A percentile compares a stretch with the other conserved stretches of the same genome.
Conservation (phyloP, 2,888 invertebrate genomes). For the Rugalucina vietnamica region DNA sequence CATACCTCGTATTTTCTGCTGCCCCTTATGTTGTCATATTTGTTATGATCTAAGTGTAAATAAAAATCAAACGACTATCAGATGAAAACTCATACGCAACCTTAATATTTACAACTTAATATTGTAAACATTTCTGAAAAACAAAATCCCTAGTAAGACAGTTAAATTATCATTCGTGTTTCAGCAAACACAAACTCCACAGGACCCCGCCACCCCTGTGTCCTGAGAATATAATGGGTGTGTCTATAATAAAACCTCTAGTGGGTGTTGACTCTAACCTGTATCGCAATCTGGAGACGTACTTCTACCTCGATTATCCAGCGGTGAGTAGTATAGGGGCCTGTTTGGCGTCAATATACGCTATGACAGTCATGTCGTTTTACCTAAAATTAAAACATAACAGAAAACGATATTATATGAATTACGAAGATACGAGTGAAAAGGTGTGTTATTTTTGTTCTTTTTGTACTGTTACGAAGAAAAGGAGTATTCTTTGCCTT, state of each 20-base stretch:
- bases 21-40: not conserved
- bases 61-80: too few relatives aligned
- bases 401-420: too few relatives aligned
- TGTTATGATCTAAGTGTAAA: not conserved
- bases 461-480: too few relatives aligned
- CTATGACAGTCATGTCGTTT: too few relatives aligned
- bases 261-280: conserved; percentile 79
- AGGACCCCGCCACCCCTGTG: conserved; percentile 68
- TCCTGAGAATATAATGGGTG: conserved; percentile 76
- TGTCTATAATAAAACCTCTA: conserved; percentile 79
- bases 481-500: too few relatives aligned
- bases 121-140: not conserved
- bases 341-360: not conserved
- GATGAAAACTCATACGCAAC: too few relatives aligned
- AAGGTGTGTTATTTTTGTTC: too few relatives aligned
- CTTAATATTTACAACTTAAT: not conserved
- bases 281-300: conserved; percentile 78
- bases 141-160: not conserved
- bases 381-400: too few relatives aligned
- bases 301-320: conserved; percentile 77
- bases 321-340: conserved; percentile 63
- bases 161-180: conserved; percentile 27
- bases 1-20: not conserved
- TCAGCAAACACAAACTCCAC: conserved; percentile 77
- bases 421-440: too few relatives aligned